Conservation (phyloP, 1,140 invertebrate genomes). For the Bathynomus jamesi region DNA sequence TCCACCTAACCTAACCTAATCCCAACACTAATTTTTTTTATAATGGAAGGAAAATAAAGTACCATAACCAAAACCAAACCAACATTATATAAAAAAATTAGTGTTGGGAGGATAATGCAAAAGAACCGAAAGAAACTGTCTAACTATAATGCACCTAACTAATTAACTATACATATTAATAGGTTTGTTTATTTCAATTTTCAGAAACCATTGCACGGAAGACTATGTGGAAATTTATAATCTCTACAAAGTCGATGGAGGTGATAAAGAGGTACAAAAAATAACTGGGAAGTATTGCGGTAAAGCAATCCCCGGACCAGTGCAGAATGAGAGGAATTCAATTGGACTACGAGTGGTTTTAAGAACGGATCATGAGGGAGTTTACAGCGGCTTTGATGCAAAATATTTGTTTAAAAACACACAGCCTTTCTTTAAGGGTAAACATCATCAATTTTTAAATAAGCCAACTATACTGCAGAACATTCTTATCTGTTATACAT, state of each 20-base stretch:
- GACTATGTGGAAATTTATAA: conserved; percentile 91
- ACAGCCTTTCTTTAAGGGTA: conserved; percentile 74
- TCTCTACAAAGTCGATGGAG: conserved; percentile 52
- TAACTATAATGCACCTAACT: too few relatives aligned
- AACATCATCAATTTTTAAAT: background rate
- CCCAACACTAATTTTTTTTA: too few relatives aligned
- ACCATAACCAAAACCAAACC: too few relatives aligned
- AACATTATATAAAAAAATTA: too few relatives aligned
- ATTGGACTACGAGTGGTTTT: conserved; percentile 71
- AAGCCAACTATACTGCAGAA: background rate
- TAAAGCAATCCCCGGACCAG: conserved; percentile 69
- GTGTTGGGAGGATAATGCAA: too few relatives aligned
- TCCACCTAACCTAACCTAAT: too few relatives aligned
- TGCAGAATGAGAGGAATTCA: conserved; percentile 77
- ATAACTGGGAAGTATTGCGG: conserved; percentile 79
- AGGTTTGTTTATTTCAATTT: conserved; percentile 15
- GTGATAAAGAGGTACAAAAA: conserved; percentile 60
- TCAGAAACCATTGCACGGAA: conserved; percentile 59
- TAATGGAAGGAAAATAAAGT: too few relatives aligned
- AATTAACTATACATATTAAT: too few relatives aligned
- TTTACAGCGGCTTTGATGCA: conserved; percentile 83
- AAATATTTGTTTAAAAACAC: conserved; percentile 77
- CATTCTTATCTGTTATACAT: too few relatives aligned
- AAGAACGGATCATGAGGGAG: conserved; percentile 70
- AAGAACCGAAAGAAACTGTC: too few relatives aligned